phyloP scores from a whole-genome alignment of 1,140 invertebrate genomes.

The Lepidotrigona ventralis region DNA sequence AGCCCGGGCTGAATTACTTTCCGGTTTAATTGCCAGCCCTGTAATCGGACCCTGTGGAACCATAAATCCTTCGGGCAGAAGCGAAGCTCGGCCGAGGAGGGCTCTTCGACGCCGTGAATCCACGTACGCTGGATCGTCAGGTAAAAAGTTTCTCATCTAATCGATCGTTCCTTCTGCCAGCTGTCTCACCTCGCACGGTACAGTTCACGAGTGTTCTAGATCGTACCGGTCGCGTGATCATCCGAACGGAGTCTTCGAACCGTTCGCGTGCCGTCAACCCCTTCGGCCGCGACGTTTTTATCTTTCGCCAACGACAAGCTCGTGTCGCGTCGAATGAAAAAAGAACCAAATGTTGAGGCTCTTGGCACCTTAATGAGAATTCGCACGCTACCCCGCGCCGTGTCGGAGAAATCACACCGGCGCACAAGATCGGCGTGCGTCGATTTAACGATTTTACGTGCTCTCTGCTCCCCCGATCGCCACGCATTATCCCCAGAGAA shows the following conservation, averaged over 20 bases:
- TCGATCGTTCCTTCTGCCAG: not conserved
- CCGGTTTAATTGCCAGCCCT: constrained; percentile 36
- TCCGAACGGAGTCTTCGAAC: not conserved
- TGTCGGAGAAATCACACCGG: not conserved
- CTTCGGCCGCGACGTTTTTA: not conserved
- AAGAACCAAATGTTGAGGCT: too few species aligned
- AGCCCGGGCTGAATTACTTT: constrained; percentile 24
- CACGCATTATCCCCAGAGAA: not conserved
- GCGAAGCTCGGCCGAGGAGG: not conserved
- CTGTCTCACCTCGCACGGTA: too few species aligned
- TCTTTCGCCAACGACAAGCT: not conserved
- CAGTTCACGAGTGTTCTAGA: not conserved
- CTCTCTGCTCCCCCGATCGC: not conserved
- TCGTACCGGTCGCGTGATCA: not conserved
- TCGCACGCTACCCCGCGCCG: not conserved
- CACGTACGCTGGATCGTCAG: not conserved
- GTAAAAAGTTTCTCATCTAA: not conserved
- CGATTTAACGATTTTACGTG: not conserved
- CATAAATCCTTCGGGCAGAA: constrained; percentile 24
- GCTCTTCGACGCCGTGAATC: too few species aligned
- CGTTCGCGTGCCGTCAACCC: constrained; percentile 25
- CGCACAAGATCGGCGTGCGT: not conserved
- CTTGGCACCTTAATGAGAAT: not conserved
- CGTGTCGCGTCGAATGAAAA: not conserved
- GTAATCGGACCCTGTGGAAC: constrained; percentile 21